Percentiles rank a stretch among this genome's conserved stretches.
Conservation (phyloP, 2,113 vertebrate species). For the Sapajus apella region DNA sequence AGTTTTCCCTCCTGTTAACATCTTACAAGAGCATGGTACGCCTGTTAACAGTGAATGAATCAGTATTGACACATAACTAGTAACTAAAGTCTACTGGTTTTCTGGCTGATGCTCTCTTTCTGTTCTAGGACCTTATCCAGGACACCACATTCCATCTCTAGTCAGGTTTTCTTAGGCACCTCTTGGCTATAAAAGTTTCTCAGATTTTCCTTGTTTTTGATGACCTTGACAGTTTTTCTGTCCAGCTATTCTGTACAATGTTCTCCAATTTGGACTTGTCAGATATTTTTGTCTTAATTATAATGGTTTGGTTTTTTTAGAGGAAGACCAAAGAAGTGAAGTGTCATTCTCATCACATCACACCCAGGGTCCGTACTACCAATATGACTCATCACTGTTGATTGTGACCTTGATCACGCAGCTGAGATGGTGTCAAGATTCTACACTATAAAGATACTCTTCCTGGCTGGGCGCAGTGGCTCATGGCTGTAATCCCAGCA, state of each 20-base stretch:
- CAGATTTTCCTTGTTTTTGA: background rate
- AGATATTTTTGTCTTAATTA: background rate
- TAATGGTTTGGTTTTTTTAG: background rate
- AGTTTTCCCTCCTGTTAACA: background rate
- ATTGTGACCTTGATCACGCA: background rate
- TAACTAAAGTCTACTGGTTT: background rate
- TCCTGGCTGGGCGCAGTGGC: fast-evolving
- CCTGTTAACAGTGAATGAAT: background rate
- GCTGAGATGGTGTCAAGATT: background rate
- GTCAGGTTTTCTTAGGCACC: background rate
- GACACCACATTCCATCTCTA: background rate
- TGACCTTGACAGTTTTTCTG: background rate
- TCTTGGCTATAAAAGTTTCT: background rate
- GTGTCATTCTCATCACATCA: background rate
- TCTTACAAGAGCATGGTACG: background rate
- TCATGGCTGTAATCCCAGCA: no score
- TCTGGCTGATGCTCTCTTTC: background rate
- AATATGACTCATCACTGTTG: background rate
- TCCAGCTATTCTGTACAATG: background rate
- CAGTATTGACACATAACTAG: background rate
- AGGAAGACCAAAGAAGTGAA: background rate
- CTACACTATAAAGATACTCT: background rate
- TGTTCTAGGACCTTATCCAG: background rate
- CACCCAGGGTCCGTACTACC: background rate
- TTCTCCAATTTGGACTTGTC: background rate